Evolutionary conservation across 2,888 invertebrate species (phyloP), one percentile per base, ranked within the genome.

Genomic region (Cosmorhoe ocellata): DNA sequence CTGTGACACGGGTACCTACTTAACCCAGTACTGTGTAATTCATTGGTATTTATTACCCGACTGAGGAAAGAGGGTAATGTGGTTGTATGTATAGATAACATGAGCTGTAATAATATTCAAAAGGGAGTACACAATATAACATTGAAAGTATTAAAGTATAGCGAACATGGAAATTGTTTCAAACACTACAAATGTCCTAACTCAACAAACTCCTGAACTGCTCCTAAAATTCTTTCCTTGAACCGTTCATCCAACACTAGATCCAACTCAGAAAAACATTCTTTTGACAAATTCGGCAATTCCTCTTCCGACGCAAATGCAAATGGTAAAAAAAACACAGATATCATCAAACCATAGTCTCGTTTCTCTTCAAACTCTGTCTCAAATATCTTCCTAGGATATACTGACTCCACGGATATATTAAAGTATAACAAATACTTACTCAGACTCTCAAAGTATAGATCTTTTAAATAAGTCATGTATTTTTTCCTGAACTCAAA

Each of bases 161-260:
- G n/a, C n/a, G n/a, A n/a, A n/a, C n/a, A n/a, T 18, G 18, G 2
- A 3, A 2, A 18, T 3, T 18, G 18, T 18, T 18, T 4, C 4
- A 18, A 3, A 18, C 8, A 13, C 3, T 48, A 60, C 14, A 67
- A 36, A 37, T 44, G 57, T 1, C 72, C 74, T 51, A 66, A 63
- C 3, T 67, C 62, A 14, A 71, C 56, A 49, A 71, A 76, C 36
- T 77, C 78, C 36, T 75, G 64, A 11, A 77, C 49, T 2, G 67
- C 57, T 3, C 65, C 76, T 5, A 48, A 45, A 13, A 76, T 46
- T 11, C 68, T 67, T 0, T 61, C 59, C 3, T 60, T 64, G 41
- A 61, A 70, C 12, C 51, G 59, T 6, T 63, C 61, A 49, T 74
- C 63, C 1, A 69, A 24, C 3, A 53, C 63, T 1, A 74, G 53